These are phyloP conservation scores for Junonia oenone DNA, from an alignment of 2,888 invertebrate genomes.

Conservation along the genomic window DNA sequence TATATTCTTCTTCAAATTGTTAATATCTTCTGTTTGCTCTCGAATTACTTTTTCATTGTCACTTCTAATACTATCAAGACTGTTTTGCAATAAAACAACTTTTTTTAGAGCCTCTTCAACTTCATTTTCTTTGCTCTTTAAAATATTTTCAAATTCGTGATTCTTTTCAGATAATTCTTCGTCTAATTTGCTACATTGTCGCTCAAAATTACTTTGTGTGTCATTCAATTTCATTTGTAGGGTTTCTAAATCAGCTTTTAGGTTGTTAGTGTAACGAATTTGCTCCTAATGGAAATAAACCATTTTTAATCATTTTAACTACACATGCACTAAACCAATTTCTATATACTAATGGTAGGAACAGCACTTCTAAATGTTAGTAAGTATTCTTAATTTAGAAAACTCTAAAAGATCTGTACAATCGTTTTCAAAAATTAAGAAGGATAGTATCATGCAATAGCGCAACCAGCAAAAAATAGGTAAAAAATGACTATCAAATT, in stretches of 20 bases:
- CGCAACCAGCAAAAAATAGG: neutral
- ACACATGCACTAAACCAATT: neutral
- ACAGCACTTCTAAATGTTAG: neutral
- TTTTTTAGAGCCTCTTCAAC: conserved; percentile 44
- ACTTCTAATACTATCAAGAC: conserved; percentile 39
- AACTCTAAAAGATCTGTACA: neutral
- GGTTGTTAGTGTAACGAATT: conserved; percentile 41
- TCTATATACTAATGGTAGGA: neutral
- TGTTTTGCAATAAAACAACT: conserved; percentile 37
- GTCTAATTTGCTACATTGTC: conserved; percentile 41
- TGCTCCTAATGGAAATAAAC: conserved; percentile 49
- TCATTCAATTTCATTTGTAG: conserved; percentile 46
- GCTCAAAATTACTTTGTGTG: conserved; percentile 36
- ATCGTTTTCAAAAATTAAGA: neutral
- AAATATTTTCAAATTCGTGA: conserved; percentile 39
- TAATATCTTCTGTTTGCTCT: conserved; percentile 37
- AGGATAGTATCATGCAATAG: neutral
- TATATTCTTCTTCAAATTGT: conserved; percentile 38
- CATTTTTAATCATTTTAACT: conserved; percentile 4
- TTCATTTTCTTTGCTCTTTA: conserved; percentile 48
- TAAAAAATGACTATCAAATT: no score
- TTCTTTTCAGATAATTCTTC: conserved; percentile 41
- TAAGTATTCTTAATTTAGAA: neutral
- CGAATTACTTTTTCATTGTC: conserved; percentile 36
- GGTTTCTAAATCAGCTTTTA: conserved; percentile 48